Evolutionary conservation across 2,797 vertebrate genomes (phyloP).

Genomic region (Acanthiza pusilla): DNA sequence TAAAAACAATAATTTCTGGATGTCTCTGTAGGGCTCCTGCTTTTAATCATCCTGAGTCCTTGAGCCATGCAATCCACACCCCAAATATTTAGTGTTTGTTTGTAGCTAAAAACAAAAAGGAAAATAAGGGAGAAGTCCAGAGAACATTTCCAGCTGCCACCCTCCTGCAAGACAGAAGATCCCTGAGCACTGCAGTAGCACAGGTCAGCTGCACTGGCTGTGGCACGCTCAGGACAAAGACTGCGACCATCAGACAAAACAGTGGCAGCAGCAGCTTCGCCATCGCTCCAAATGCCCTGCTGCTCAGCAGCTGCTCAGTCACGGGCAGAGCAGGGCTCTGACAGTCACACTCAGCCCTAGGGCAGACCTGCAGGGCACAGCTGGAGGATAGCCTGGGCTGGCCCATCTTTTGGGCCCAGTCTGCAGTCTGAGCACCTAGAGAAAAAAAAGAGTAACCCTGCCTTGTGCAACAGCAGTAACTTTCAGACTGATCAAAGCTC

Average conservation of each 20-base stretch:
- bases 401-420: neutral
- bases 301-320: neutral
- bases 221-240: neutral
- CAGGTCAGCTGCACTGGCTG: neutral
- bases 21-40: conserved; percentile 38
- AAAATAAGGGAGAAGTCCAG: neutral
- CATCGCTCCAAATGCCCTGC: neutral
- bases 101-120: neutral
- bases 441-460: neutral
- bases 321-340: neutral
- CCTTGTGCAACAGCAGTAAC: neutral
- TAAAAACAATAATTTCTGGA: conserved; percentile 57
- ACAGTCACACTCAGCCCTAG: neutral
- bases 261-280: neutral
- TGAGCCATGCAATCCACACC: neutral
- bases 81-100: conserved; percentile 20
- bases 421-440: neutral
- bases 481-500: neutral
- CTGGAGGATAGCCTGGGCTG: neutral
- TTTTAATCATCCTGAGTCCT: conserved; percentile 34
- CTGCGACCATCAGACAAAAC: neutral
- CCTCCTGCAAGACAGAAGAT: neutral
- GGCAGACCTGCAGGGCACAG: neutral
- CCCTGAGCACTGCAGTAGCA: neutral
- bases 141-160: neutral